Percentiles rank a stretch among this genome's conserved stretches.
Conservation (phyloP, 2,888 invertebrate species). For the Alcis repandata region DNA sequence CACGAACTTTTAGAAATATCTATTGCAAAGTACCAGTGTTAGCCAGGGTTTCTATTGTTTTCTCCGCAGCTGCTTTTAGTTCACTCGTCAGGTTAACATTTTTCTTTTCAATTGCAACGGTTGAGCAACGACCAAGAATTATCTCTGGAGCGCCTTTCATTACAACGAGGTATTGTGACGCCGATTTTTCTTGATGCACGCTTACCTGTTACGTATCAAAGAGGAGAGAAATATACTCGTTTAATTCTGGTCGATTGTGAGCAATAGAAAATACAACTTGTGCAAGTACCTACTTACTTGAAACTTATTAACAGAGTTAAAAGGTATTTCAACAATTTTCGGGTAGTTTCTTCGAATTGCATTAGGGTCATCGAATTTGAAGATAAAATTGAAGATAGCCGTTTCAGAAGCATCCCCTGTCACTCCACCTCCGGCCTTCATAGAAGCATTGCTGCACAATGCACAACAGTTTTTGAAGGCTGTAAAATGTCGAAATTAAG, state of each 20-base stretch:
- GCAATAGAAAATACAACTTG: not conserved
- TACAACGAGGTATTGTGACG: constrained; percentile 92
- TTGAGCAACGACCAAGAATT: constrained; percentile 93
- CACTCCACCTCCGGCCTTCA: constrained; percentile 93
- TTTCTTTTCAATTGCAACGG: constrained; percentile 92
- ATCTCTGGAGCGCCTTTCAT: constrained; percentile 99
- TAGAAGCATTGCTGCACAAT: constrained; percentile 97
- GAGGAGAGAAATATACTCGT: not conserved
- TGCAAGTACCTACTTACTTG: constrained; percentile 84
- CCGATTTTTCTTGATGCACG: constrained; percentile 93
- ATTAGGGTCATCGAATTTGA: constrained; percentile 89
- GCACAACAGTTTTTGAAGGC: constrained; percentile 96
- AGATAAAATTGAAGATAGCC: constrained; percentile 93
- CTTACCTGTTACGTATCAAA: constrained; percentile 79
- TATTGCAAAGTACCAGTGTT: constrained; percentile 64
- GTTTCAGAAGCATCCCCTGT: constrained; percentile 97
- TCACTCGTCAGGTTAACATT: constrained; percentile 80
- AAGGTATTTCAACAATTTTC: constrained; percentile 96
- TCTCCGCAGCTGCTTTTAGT: constrained; percentile 61
- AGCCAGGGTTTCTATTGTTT: constrained; percentile 67
- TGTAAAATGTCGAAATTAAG: constrained; percentile 76
- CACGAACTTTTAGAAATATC: not conserved
- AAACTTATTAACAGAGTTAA: constrained; percentile 97
- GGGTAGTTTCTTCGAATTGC: constrained; percentile 91
- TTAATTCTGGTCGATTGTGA: not conserved